phyloP scores from a whole-genome alignment of 2,888 invertebrate genomes.

The Nephrotoma flavescens region DNA sequence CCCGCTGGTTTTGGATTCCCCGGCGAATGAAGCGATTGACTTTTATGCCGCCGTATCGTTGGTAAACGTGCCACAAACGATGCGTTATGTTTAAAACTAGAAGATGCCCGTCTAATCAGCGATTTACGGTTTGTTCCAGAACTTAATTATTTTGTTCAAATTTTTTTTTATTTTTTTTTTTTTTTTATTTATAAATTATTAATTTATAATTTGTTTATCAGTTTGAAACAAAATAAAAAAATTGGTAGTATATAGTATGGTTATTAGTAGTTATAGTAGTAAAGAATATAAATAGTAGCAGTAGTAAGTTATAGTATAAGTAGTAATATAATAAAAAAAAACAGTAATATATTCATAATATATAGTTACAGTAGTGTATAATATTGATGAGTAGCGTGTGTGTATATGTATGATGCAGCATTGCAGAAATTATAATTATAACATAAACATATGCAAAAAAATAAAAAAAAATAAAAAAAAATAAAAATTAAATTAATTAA shows the following conservation, averaged over 20 bases:
- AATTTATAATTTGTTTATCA: neutral
- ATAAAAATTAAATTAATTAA: neutral
- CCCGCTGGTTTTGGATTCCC: conserved; percentile 31
- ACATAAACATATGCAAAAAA: neutral
- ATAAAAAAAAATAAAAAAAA: neutral
- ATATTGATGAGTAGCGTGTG: neutral
- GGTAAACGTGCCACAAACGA: conserved; percentile 85
- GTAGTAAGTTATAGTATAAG: neutral
- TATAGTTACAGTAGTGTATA: neutral
- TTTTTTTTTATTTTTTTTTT: conserved; percentile 7
- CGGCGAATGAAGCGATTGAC: conserved; percentile 61
- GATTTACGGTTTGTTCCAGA: conserved; percentile 22
- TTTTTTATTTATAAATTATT: neutral
- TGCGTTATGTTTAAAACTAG: conserved; percentile 85
- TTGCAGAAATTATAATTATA: neutral
- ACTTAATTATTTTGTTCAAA: conserved; percentile 15
- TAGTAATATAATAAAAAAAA: neutral
- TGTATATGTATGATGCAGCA: neutral
- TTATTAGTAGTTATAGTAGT: neutral
- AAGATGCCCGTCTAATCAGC: conserved; percentile 50
- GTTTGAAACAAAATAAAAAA: conserved; percentile 1
- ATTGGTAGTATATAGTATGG: neutral
- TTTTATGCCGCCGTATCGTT: conserved; percentile 70
- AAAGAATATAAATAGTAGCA: neutral
- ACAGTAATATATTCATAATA: neutral